Evolutionary conservation across 2,113 vertebrate species (phyloP).

Genomic region (Colaptes auratus): DNA sequence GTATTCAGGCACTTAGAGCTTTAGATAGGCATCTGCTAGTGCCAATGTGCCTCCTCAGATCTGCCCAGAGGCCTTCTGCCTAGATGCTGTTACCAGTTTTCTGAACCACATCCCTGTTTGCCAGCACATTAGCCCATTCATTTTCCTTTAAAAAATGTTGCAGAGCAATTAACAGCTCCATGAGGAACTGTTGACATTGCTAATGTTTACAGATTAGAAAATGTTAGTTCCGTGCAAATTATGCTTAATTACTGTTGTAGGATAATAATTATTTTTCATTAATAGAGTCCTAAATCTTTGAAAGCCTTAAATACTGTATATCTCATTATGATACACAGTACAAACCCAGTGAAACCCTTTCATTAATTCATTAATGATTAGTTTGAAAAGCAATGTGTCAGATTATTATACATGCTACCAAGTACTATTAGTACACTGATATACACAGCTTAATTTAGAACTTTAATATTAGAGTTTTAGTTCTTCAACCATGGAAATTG

Average conservation of each 20-base stretch:
- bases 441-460: constrained; percentile 68
- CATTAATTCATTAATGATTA: constrained; percentile 68
- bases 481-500: constrained; percentile 66
- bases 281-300: constrained; percentile 67
- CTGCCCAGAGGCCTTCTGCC: neutral
- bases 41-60: neutral
- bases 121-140: neutral
- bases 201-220: constrained; percentile 70
- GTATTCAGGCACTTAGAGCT: neutral
- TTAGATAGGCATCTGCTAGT: neutral
- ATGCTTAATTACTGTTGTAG: constrained; percentile 67
- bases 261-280: constrained; percentile 75
- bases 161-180: constrained; percentile 13
- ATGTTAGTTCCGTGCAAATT: constrained; percentile 63
- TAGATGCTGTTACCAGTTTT: neutral
- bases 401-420: constrained; percentile 62
- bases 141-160: neutral
- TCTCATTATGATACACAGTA: constrained; percentile 64
- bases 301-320: constrained; percentile 68
- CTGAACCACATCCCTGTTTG: neutral
- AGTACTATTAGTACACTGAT: constrained; percentile 56
- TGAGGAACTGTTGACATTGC: constrained; percentile 59
- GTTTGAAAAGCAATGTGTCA: constrained; percentile 63
- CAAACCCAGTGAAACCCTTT: constrained; percentile 61
- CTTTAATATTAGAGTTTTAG: constrained; percentile 59